A percentile compares a stretch with the other conserved stretches of the same genome.
Conservation (phyloP, 2,113 vertebrate species). For the Strix aluco region DNA sequence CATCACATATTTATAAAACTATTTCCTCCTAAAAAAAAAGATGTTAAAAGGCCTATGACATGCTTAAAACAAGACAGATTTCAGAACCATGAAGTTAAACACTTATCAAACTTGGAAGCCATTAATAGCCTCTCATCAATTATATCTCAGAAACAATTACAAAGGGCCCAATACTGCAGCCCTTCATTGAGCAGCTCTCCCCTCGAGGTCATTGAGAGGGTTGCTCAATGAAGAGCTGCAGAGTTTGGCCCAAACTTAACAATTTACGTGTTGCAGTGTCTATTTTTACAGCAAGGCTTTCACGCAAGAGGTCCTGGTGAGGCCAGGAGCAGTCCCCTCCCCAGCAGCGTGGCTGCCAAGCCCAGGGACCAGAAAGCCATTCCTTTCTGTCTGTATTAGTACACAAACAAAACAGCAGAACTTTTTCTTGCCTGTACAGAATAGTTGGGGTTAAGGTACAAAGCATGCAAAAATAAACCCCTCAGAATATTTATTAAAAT, state of each 20-base stretch:
- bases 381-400: background rate
- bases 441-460: background rate
- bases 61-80: background rate
- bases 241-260: background rate
- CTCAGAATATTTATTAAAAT: background rate
- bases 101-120: conserved; percentile 25
- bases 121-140: conserved; percentile 44
- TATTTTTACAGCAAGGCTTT: background rate
- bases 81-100: conserved; percentile 10
- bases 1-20: background rate
- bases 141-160: conserved; percentile 26
- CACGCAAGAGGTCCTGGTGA: fast-evolving
- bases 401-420: background rate
- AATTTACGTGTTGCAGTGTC: background rate
- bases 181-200: background rate
- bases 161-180: conserved; percentile 5
- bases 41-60: background rate
- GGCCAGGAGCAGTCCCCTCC: background rate
- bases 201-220: background rate
- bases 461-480: background rate
- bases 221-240: background rate
- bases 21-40: background rate
- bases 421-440: background rate
- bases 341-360: fast-evolving
- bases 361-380: background rate